Percentiles rank a stretch among this genome's conserved stretches.
Evolutionary conservation across 2,888 invertebrate species (phyloP).

Genomic region (Athripsodes cinereus): DNA sequence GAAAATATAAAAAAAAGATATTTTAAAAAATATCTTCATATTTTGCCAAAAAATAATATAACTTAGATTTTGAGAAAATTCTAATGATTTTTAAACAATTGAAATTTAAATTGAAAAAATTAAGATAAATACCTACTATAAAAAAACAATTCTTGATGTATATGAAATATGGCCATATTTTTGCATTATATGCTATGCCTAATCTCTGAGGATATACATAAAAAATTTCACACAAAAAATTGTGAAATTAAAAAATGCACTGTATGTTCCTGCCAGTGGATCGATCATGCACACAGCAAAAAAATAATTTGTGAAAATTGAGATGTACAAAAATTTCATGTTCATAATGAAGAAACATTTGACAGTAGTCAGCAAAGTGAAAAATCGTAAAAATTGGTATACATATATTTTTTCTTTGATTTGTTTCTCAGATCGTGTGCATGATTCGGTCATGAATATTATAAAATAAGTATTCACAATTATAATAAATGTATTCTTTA

Average conservation of each 20-base stretch:
- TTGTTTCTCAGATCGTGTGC: background rate
- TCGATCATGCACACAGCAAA: slow-evolving; percentile 2
- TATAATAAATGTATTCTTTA: background rate
- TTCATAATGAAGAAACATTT: background rate
- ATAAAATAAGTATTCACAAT: background rate
- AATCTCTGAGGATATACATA: background rate
- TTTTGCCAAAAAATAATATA: background rate
- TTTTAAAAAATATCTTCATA: background rate
- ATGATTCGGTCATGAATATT: background rate
- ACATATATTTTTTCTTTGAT: background rate
- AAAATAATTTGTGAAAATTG: background rate
- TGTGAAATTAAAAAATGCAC: slow-evolving; percentile 20
- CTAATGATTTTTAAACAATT: too few species aligned
- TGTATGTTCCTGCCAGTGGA: slow-evolving; percentile 27
- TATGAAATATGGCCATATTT: too few species aligned
- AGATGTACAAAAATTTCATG: background rate
- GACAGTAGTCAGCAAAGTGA: too few species aligned
- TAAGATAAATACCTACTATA: too few species aligned
- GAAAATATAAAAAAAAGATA: background rate
- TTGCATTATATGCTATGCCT: too few species aligned
- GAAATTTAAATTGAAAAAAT: too few species aligned
- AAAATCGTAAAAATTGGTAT: too few species aligned
- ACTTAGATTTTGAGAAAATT: background rate
- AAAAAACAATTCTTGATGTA: too few species aligned
- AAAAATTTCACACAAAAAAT: background rate